Evolutionary conservation across 2,888 invertebrate species (phyloP), one percentile per base, ranked within the genome.

Genomic region (Noctua pronuba): DNA sequence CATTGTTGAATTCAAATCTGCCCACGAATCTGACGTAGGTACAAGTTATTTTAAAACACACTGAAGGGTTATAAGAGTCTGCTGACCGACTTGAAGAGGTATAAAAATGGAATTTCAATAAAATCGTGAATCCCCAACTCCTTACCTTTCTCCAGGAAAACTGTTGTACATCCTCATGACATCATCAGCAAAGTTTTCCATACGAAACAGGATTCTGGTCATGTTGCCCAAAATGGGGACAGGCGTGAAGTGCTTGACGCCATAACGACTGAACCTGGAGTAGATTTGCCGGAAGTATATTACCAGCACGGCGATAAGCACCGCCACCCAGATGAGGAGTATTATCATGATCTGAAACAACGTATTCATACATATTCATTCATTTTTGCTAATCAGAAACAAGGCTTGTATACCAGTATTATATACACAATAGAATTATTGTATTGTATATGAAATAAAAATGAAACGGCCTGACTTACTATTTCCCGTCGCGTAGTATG

Each of bases 1-100:
- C 96, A 0, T 82, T 92, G 0, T 92, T 81, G 44, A 97, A 93
- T 81, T 96, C 95, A 75, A 93, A 96, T 21, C 91, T 86, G 3
- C 97, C 97, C 2, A 92, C 91, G 44, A 96, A 93, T 67, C 90
- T 92, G 67, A 21, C 11, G n/a, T 24, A 21, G 4, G n/a, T 24
- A 55, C n/a, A n/a, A 55, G 11, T n/a, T 11, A n/a, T n/a, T 55
- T 55, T 11, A 24, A 52, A 24, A 3, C 2, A 24, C 24, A 24
- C 52, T 10, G 10, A 24, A 3, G 10, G 24, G 24, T 49, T 49
- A 21, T 21, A 49, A 21, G 21, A 21, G 49, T 7, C 49, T 7
- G 24, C 24, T 21, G 24, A 49, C 49, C 2, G 24, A 6, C 8
- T 52, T 52, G 24, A 1, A 1, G 24, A 24, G 52, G 49, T 24